Evolutionary conservation across 2,888 invertebrate genomes (phyloP).

Genomic region (Nemurella pictetii): DNA sequence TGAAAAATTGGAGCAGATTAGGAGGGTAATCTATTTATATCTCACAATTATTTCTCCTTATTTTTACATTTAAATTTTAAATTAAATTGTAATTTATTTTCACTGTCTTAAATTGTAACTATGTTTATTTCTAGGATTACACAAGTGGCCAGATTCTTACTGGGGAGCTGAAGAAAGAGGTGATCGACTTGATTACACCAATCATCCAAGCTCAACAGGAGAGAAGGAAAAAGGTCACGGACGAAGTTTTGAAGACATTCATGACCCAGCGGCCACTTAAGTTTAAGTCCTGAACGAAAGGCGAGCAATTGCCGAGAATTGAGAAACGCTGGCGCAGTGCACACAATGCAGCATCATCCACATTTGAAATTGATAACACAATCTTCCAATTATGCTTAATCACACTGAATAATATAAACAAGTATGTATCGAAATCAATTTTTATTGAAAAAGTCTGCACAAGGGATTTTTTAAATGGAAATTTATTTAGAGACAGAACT

Average conservation of each 20-base stretch:
- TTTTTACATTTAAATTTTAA: background rate
- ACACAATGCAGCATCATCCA: background rate
- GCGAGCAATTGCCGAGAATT: background rate
- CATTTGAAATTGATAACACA: background rate
- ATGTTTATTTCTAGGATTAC: slow-evolving; percentile 64
- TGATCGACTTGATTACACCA: slow-evolving; percentile 79
- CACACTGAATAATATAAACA: no score
- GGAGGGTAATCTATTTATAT: slow-evolving; percentile 54
- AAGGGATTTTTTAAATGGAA: no score
- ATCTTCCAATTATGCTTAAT: background rate
- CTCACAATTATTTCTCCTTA: no score
- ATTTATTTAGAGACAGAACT: no score
- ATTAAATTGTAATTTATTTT: background rate
- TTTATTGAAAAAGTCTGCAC: no score
- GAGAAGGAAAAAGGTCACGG: slow-evolving; percentile 76
- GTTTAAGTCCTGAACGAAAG: slow-evolving; percentile 51
- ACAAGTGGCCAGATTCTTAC: slow-evolving; percentile 87
- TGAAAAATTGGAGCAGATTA: slow-evolving; percentile 73
- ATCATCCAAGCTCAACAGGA: slow-evolving; percentile 83
- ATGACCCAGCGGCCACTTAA: slow-evolving; percentile 82
- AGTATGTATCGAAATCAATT: no score
- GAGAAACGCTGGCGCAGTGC: background rate
- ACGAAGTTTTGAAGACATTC: slow-evolving; percentile 79
- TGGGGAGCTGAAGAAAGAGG: slow-evolving; percentile 90
- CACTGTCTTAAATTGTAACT: background rate